Evolutionary conservation across 1,140 invertebrate genomes (phyloP).

Genomic region (Latrodectus geometricus): DNA sequence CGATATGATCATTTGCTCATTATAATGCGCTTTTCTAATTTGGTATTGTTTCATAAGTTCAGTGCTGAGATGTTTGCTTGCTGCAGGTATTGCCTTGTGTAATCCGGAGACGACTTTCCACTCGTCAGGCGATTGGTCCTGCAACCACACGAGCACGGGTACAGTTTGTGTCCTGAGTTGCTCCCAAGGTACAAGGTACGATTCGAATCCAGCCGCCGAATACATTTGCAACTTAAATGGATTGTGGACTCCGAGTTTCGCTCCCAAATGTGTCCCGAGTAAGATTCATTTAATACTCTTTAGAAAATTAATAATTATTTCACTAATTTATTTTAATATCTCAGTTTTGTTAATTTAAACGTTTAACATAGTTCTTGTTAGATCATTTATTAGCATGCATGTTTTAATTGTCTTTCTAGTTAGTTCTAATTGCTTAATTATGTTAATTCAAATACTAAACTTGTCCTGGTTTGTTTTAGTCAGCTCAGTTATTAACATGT

Average conservation of each 20-base stretch:
- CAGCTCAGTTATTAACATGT: too few species aligned
- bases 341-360: not conserved
- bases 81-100: slow-evolving; percentile 74
- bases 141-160: slow-evolving; percentile 73
- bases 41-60: not conserved
- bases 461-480: too few species aligned
- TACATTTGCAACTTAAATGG: slow-evolving; percentile 79
- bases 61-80: not conserved
- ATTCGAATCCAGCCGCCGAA: slow-evolving; percentile 72
- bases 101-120: slow-evolving; percentile 73
- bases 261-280: slow-evolving; percentile 82
- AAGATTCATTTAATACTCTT: slow-evolving; percentile 65
- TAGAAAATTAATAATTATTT: not conserved
- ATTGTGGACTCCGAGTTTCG: slow-evolving; percentile 76
- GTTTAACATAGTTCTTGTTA: too few species aligned
- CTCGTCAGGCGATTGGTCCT: slow-evolving; percentile 83
- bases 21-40: too few species aligned
- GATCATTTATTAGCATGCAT: too few species aligned
- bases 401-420: too few species aligned
- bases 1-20: too few species aligned
- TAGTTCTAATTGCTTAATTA: too few species aligned
- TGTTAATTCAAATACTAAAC: too few species aligned
- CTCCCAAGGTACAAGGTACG: slow-evolving; percentile 75
- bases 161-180: slow-evolving; percentile 78
- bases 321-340: not conserved